Base-by-base conservation (phyloP, 2,888 invertebrate species). In the Dasypolia templi region DNA sequence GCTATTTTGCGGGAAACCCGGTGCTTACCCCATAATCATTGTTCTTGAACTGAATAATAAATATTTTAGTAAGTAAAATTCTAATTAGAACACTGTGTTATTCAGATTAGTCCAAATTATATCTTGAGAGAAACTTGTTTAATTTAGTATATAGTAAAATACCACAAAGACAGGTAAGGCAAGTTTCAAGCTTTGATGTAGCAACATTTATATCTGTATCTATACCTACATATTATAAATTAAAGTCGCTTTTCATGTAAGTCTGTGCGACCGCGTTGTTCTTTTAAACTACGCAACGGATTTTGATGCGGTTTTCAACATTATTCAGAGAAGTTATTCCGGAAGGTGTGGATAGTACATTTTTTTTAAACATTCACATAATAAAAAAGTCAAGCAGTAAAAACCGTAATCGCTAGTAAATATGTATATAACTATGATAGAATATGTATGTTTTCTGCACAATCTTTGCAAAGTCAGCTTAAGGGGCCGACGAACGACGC, bases 51-150 rank as follows among this genome's bases (percentile, higher is more conserved):
- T 26, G 17, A 44, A 64, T 59, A 67, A 55, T 35, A 19, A 46
- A 22, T 5, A 55, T 68, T 64, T 59, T 19, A 64, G n/a, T 53
- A 14, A 22, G 46, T 51, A n/a, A 39, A 66, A 63, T 73, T 58
- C 51, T 58, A 26, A 62, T 29, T 56, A 44, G 32, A 72, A 66
- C n/a, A 42, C 61, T 5, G 44, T 2, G 72, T 32, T 35, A 5
- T 17, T 17, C 29, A 61, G 46, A 51, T 64, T 71, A 62, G 19
- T 49, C 14, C 11, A 55, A 61, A 65, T 58, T 61, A 61, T 19
- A 72, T 51, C 64, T 61, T 55, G 32, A 61, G 26, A 70, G 6
- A 44, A 42, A 5, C 39, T 64, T 26, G 26, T 62, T 35, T 22
- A 26, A 42, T 65, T 65, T 12, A 58, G 4, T 19, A 39, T 19